A percentile compares a stretch with the other conserved stretches of the same genome.
phyloP scores from a whole-genome alignment of 2,888 invertebrate species.

The Lagria hirta region DNA sequence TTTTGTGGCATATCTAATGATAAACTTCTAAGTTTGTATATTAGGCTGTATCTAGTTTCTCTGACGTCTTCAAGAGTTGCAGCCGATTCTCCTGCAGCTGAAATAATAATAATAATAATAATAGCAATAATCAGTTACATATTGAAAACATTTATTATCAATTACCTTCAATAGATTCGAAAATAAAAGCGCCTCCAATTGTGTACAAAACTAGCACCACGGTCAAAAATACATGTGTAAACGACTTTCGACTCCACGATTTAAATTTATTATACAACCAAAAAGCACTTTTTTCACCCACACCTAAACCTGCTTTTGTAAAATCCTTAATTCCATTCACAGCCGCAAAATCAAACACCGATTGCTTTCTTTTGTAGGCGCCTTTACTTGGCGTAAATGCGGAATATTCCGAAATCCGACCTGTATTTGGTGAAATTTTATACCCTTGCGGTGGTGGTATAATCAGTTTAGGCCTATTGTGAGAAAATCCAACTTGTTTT shows the following conservation, averaged over 20 bases:
- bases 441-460: conserved; percentile 41
- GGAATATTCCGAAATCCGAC: conserved; percentile 4
- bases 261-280: conserved; percentile 79
- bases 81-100: conserved; percentile 11
- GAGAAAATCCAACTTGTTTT: conserved; percentile 40
- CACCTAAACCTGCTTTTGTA: conserved; percentile 79
- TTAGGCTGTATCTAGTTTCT: conserved; percentile 5
- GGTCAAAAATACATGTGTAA: conserved; percentile 84
- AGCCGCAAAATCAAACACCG: conserved; percentile 78
- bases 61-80: conserved; percentile 7
- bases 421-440: background rate
- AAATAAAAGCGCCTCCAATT: conserved; percentile 77
- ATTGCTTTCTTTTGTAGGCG: conserved; percentile 59
- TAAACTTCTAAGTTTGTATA: conserved; percentile 7
- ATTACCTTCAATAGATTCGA: conserved; percentile 75
- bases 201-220: conserved; percentile 77
- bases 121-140: background rate
- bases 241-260: conserved; percentile 78
- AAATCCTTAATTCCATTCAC: conserved; percentile 77
- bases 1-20: conserved; percentile 6
- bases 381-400: background rate
- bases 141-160: conserved; percentile 1
- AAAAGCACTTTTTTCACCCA: conserved; percentile 79
- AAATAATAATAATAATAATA: no score
- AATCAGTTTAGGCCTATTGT: conserved; percentile 40